Evolutionary conservation across 2,113 vertebrate species (phyloP).

Genomic region (Emydura subglobosa): DNA sequence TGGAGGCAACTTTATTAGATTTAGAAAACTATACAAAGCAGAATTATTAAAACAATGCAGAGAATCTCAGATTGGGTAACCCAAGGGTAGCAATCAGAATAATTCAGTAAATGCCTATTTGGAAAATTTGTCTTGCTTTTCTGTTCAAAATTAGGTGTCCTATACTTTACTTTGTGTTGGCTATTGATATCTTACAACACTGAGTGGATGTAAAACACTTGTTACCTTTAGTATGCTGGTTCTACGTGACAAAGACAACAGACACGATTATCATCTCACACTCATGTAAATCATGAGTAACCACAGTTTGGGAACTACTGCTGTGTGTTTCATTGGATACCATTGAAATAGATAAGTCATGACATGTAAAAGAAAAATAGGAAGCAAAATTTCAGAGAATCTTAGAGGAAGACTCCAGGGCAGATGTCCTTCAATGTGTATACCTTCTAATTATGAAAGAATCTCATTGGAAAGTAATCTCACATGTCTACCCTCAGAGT

Average conservation of each 20-base stretch:
- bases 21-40: slow-evolving; percentile 37
- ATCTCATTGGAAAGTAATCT: not conserved
- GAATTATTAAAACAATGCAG: slow-evolving; percentile 49
- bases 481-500: not conserved
- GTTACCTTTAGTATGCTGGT: not conserved
- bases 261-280: not conserved
- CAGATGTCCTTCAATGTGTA: not conserved
- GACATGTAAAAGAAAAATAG: not conserved
- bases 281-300: not conserved
- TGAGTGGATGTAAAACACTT: not conserved
- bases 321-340: not conserved
- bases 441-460: not conserved
- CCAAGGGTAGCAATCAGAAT: slow-evolving; percentile 24
- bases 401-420: not conserved
- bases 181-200: not conserved
- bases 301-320: not conserved
- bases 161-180: not conserved
- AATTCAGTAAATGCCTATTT: slow-evolving; percentile 27
- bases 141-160: not conserved
- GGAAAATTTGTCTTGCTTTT: not conserved
- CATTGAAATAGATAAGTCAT: not conserved
- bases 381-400: not conserved
- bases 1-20: slow-evolving; percentile 32
- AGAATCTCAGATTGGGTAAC: slow-evolving; percentile 34
- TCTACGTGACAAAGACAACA: not conserved